phyloP scores from a whole-genome alignment of 23 tunicate species.

The Phallusia fumigata region DNA sequence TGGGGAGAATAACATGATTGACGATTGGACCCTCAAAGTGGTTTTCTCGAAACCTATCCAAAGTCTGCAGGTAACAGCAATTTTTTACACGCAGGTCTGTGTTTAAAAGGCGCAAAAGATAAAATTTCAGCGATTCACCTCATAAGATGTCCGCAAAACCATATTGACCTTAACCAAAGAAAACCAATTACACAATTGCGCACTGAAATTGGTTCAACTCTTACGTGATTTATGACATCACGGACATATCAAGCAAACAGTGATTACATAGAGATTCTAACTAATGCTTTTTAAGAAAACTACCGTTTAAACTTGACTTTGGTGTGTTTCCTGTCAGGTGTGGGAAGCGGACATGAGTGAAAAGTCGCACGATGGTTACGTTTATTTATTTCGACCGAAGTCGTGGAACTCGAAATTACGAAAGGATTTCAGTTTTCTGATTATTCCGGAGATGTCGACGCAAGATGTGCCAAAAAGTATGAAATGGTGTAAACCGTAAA shows the following conservation, averaged over 20 bases:
- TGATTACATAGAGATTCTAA: too few relatives aligned
- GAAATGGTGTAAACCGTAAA: too few relatives aligned
- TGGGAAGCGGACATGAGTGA: conserved; percentile 66
- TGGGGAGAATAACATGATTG: conserved; percentile 44
- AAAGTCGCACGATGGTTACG: conserved; percentile 72
- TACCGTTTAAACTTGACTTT: too few relatives aligned
- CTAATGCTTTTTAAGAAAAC: too few relatives aligned
- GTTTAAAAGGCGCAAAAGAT: background rate
- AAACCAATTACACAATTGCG: too few relatives aligned
- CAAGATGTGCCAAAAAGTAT: conserved; percentile 60
- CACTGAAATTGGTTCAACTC: too few relatives aligned
- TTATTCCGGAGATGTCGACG: conserved; percentile 65
- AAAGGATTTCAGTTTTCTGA: conserved; percentile 72
- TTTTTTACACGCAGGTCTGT: background rate
- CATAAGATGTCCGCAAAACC: too few relatives aligned
- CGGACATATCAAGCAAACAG: too few relatives aligned
- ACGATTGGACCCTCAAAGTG: conserved; percentile 76
- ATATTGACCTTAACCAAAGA: too few relatives aligned
- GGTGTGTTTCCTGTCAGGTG: conserved; percentile 14
- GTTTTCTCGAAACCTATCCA: conserved; percentile 71
- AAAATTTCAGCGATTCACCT: too few relatives aligned
- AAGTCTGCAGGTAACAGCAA: conserved; percentile 39
- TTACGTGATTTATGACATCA: too few relatives aligned
- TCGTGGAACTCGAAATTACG: conserved; percentile 68
- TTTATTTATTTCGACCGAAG: conserved; percentile 62